Base-by-base conservation (phyloP, 2,888 invertebrate genomes). In the Bellardia bayeri region DNA sequence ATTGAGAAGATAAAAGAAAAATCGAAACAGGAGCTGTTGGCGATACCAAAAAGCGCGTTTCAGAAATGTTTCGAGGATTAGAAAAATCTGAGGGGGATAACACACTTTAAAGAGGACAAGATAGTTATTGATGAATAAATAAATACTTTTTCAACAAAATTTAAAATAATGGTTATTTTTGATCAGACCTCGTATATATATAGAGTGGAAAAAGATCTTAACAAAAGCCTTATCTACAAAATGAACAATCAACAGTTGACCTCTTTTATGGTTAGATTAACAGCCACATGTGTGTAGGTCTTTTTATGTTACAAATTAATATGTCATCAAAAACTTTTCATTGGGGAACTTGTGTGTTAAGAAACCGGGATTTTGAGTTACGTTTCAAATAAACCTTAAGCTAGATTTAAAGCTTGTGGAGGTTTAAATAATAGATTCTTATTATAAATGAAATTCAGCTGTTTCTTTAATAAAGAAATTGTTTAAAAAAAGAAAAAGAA, bases 191-290 rank as follows among this genome's bases (percentile, higher is more conserved):
- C 5, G 4, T 4, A 37, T 37, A 6, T 4, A 6, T 37, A 6
- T 37, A 37, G 0, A 51, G 0, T n/a, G 5, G n/a, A 51, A 51
- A 11, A 51, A 51, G 51, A 6, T 13, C n/a, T 5, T 14, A 51
- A 71, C 58, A 69, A 79, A 49, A 45, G 58, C 56, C n/a, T 13
- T 23, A 14, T 7, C 14, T 16, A 9, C n/a, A 78, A 78, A 0
- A 23, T 23, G 23, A 23, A 23, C 23, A 23, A 23, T 23, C 71
- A 78, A 78, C 45, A 76, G 69, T 23, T 82, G 84, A 84, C 84
- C 84, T 23, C 72, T 79, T 84, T 84, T 49, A 78, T 79, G 72
- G 71, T 78, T 72, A 84, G 79, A 79, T 84, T 79, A 84, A 84
- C 84, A 79, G 64, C 72, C 58, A 58, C 56, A 45, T 13, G 61